Conservation (phyloP, 1,140 invertebrate species). For the Formica exsecta region DNA sequence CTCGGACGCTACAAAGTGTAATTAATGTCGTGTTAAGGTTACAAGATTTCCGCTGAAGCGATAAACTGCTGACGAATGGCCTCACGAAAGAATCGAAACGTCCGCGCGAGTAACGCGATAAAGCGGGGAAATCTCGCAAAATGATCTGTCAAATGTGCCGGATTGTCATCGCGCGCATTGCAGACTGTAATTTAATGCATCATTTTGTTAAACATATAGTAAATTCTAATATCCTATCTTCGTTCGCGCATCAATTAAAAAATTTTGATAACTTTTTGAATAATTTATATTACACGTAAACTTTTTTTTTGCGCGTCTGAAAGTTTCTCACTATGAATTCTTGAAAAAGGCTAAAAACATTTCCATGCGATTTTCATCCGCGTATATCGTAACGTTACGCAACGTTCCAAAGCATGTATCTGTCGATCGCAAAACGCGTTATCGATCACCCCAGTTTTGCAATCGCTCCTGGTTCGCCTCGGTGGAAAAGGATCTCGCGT, state of each 20-base stretch:
- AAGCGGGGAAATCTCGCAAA: neutral
- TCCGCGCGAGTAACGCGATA: conserved; percentile 34
- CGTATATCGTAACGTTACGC: neutral
- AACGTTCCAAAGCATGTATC: conserved; percentile 10
- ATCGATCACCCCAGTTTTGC: conserved; percentile 69
- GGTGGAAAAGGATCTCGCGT: conserved; percentile 68
- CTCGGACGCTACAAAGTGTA: conserved; percentile 48
- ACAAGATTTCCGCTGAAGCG: conserved; percentile 51
- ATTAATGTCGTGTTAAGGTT: conserved; percentile 56
- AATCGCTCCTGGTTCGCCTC: conserved; percentile 67
- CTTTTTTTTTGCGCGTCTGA: neutral
- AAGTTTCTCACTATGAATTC: neutral
- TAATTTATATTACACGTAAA: neutral
- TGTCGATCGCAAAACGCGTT: conserved; percentile 71
- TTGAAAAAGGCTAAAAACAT: neutral
- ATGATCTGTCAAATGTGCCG: neutral
- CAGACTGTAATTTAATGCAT: neutral
- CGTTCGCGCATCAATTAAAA: too few species aligned
- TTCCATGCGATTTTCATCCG: neutral
- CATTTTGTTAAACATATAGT: neutral
- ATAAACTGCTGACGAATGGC: conserved; percentile 30
- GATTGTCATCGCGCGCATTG: neutral
- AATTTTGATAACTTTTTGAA: neutral
- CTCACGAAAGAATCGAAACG: conserved; percentile 28
- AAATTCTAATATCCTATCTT: neutral